Evolutionary conservation across 1,140 invertebrate genomes (phyloP).

Genomic region (Cherax quadricarinatus): DNA sequence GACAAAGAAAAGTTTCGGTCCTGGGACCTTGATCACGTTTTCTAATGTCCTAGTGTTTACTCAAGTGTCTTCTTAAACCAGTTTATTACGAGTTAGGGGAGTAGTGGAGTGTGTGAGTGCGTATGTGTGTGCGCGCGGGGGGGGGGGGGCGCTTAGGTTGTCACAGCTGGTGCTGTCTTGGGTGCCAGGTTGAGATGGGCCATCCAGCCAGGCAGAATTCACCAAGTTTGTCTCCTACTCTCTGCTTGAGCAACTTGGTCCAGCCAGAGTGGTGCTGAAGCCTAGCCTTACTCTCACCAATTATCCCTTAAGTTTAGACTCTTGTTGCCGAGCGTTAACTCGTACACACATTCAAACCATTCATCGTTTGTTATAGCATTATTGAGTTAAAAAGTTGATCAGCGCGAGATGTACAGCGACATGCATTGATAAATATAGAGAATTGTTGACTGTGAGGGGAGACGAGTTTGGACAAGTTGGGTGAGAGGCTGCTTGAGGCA

Average conservation of each 20-base stretch:
- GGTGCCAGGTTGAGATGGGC: conserved; percentile 1
- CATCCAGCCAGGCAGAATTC: background rate
- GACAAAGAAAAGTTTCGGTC: no score
- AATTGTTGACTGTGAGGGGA: background rate
- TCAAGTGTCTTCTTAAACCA: no score
- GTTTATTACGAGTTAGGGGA: no score
- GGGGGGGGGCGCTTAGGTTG: no score
- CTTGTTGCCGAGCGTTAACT: background rate
- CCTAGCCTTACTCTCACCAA: background rate
- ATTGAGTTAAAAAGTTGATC: no score
- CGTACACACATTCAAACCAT: no score
- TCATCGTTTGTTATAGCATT: no score
- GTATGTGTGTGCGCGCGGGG: background rate
- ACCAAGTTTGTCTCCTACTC: conserved; percentile 2
- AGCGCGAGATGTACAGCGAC: no score
- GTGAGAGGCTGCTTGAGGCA: conserved; percentile 10
- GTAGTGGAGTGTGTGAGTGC: background rate
- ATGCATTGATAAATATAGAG: background rate
- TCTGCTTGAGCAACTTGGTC: background rate
- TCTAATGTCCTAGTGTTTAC: no score
- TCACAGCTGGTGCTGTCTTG: background rate
- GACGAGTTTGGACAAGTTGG: conserved; percentile 49
- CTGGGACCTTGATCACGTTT: no score
- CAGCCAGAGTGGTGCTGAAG: background rate
- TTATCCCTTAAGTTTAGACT: background rate